Evolutionary conservation across 2,888 invertebrate species (phyloP), one percentile per base, ranked within the genome.

Genomic region (Cephus pygmeus): DNA sequence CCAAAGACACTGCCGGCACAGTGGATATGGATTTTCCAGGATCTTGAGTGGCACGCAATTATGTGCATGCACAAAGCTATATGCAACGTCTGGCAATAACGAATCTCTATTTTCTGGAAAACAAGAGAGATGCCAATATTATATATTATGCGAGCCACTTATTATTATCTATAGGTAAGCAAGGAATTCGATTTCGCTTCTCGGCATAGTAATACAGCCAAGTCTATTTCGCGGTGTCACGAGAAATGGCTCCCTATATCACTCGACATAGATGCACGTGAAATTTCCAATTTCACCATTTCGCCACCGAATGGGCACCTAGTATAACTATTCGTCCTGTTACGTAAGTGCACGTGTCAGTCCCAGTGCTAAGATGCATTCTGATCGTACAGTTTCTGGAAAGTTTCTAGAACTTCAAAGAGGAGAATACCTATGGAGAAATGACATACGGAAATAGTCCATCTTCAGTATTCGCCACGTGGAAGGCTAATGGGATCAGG

Each of bases 201-300:
- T 78, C 76, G 75, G 83, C 82, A 83, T 87, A 85, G 86, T 85
- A 88, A 87, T 88, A 85, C 84, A 80, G 83, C 83, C 80, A 88
- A 89, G 88, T 88, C 86, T 88, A 89, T 89, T 89, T 87, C 88
- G 85, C 87, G 86, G 86, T 88, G 89, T 88, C 89, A 88, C 83
- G 86, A 85, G 87, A 83, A 88, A 88, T 86, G 83, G 88, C 88
- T 89, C 86, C 34, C 23, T 34, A 85, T 89, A 88, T 87, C 71
- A 69, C 83, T 83, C 81, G 85, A 81, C 84, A 73, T 81, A 85
- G 85, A 85, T 23, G 15, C 86, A 87, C 86, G 88, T 86, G 87
- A 83, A 89, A 89, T 88, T 89, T 88, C 87, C 87, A 88, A 88
- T 88, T 88, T 87, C 85, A 81, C 81, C 79, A 33, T 69, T 69